Percentiles rank a stretch among this genome's conserved stretches.
These are phyloP conservation scores for Zosterops borbonicus DNA, from an alignment of 2,113 vertebrate species.

Conservation along the genomic window DNA sequence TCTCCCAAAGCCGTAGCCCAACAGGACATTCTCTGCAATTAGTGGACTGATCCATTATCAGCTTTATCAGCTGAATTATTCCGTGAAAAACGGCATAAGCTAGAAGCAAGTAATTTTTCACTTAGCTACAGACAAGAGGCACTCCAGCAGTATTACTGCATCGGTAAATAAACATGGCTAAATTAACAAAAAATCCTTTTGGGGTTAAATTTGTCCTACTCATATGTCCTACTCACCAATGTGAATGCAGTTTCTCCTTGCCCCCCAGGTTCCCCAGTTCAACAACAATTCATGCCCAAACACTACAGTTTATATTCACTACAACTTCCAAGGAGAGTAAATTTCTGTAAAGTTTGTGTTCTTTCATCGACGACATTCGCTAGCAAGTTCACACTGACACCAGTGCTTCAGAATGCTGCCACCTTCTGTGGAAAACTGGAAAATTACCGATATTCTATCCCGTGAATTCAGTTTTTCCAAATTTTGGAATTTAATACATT, in stretches of 20 bases:
- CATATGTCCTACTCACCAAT: not conserved
- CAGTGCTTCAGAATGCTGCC: constrained; percentile 29
- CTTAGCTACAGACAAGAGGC: not conserved
- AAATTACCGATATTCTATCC: not conserved
- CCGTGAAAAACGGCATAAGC: not conserved
- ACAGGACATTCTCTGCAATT: not conserved
- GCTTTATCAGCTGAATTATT: not conserved
- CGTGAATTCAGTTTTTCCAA: not conserved
- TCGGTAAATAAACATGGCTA: not conserved
- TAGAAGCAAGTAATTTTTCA: not conserved
- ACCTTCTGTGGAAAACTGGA: constrained; percentile 16
- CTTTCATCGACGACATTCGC: not conserved
- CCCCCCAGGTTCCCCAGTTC: not conserved
- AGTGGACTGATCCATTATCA: not conserved
- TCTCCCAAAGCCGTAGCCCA: not conserved
- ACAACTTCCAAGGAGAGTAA: not conserved
- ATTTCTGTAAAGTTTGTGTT: not conserved
- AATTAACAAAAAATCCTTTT: not conserved
- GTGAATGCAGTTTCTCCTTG: not conserved
- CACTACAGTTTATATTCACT: not conserved
- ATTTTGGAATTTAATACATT: not conserved
- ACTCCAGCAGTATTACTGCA: not conserved
- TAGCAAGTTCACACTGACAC: not conserved
- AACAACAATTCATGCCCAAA: not conserved
- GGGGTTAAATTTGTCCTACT: not conserved